These are phyloP conservation scores for Cossypha heuglini DNA, from an alignment of 2,797 vertebrate genomes.

Conservation along the genomic window DNA sequence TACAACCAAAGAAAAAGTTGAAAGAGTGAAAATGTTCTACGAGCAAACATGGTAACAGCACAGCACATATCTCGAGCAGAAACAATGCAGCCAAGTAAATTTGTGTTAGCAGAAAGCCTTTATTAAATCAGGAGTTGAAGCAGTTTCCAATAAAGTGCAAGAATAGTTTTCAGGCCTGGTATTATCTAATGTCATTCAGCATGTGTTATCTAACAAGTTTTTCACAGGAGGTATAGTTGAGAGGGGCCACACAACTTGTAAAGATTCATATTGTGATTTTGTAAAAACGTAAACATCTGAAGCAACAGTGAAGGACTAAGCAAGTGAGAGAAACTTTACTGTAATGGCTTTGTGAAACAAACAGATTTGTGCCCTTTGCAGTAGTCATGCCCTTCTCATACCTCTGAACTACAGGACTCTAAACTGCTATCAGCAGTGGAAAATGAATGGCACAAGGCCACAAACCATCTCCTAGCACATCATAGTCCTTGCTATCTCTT, in stretches of 20 bases:
- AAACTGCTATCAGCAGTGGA: neutral
- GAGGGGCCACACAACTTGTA: neutral
- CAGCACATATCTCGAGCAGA: rapidly evolving
- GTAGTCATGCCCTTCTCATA: neutral
- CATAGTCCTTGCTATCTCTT: neutral
- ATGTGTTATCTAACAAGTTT: neutral
- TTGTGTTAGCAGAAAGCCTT: neutral
- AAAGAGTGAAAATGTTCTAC: neutral
- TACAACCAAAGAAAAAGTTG: neutral
- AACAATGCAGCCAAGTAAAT: neutral
- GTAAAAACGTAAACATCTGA: neutral
- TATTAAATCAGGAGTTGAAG: neutral
- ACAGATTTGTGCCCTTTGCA: neutral
- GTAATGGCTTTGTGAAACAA: neutral
- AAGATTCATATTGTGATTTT: neutral
- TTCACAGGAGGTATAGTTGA: neutral
- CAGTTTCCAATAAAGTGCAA: neutral
- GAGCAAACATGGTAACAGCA: neutral
- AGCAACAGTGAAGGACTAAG: neutral
- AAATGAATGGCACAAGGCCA: neutral
- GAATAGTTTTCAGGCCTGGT: neutral
- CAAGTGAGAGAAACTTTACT: neutral
- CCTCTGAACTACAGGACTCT: neutral
- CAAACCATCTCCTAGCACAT: neutral
- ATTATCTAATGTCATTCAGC: neutral